Evolutionary conservation across 2,888 invertebrate species (phyloP).

Genomic region (Blastobasis lacticolella): DNA sequence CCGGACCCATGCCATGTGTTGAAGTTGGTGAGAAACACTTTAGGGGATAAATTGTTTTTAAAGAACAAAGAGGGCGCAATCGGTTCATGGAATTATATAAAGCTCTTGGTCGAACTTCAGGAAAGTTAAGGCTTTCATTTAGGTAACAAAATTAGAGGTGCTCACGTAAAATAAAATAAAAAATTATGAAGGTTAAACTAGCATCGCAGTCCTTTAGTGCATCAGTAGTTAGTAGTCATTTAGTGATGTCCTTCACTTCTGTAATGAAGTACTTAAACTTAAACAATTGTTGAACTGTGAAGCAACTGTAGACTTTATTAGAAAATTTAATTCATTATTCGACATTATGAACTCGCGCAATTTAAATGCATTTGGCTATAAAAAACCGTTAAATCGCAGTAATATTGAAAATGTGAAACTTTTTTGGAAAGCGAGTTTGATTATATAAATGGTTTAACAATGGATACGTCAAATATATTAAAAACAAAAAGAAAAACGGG

Average conservation of each 20-base stretch:
- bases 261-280: neutral
- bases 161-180: constrained; percentile 1
- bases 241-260: neutral
- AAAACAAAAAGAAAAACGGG: constrained; percentile 2
- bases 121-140: constrained; percentile 6
- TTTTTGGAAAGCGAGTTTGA: constrained; percentile 3
- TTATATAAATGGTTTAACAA: constrained; percentile 1
- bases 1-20: neutral
- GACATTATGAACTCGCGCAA: neutral
- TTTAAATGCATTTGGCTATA: neutral
- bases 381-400: neutral
- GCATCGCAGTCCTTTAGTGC: neutral
- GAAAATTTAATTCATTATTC: constrained; percentile 1
- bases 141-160: constrained; percentile 1
- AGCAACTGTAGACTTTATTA: constrained; percentile 1
- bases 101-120: constrained; percentile 1
- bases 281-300: neutral
- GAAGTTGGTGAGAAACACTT: constrained; percentile 2
- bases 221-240: too few relatives aligned
- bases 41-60: neutral
- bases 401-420: neutral
- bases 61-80: neutral
- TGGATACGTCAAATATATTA: constrained; percentile 1
- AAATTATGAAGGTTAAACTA: neutral
- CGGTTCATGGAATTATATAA: neutral